Base-by-base conservation (phyloP, 2,888 invertebrate species). In the Catocala nupta region DNA sequence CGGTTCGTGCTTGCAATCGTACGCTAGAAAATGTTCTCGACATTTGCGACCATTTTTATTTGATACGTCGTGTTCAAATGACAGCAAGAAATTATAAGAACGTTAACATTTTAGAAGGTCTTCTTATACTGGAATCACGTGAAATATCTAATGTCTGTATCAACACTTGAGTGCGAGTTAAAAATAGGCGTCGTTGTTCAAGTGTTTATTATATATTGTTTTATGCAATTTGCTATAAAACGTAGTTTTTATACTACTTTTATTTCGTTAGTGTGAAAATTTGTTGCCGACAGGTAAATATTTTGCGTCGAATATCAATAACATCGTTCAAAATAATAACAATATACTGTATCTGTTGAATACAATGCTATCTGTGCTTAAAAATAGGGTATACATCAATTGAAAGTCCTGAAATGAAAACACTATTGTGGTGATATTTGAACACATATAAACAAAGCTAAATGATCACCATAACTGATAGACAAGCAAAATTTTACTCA, bases 1-100 rank as follows among this genome's bases (percentile, higher is more conserved):
- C 80, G 76, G 82, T 88, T 75, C 78, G 80, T 78, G 80, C 82
- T 83, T 83, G 82, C 77, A 80, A 72, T 69, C 79, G 68, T 75
- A 77, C 80, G 80, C 80, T 78, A 70, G 72, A 81, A 82, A 83
- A 83, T 84, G 79, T 81, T 78, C 55, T 66, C 70, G 53, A 65
- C 78, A 80, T 59, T 62, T 55, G 59, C 68, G 66, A 68, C 84
- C 82, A 83, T 61, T 77, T 74, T 82, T 72, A 66, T 73, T 65
- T 71, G 82, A 83, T 71, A 78, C 78, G 57, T 69, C 59, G 13
- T 60, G 39, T 59, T 33, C 33, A 58, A 50, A 59, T 45, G 55
- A 6, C 44, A 55, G n/a, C 0, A 59, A 55, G 16, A 57, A 56
- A 16, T 63, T 60, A 54, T 56, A 25, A 10, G 64, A 49, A 59